Percentiles rank a stretch among this genome's conserved stretches.
Conservation (phyloP, 2,113 vertebrate genomes). For the Peromyscus leucopus region DNA sequence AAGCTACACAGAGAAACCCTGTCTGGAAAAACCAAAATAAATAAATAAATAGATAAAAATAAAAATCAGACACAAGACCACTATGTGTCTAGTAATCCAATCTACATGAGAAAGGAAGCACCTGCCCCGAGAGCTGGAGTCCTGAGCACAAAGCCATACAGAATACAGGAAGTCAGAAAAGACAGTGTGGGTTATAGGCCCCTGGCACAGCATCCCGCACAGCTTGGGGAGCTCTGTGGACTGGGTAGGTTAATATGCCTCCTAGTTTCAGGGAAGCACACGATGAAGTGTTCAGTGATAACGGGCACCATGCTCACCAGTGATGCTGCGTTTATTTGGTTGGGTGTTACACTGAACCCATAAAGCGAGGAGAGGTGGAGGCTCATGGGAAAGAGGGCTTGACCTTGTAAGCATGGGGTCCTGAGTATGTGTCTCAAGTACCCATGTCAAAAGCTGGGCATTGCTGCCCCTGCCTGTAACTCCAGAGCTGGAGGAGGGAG, state of each 20-base stretch:
- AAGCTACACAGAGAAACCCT: too few species aligned
- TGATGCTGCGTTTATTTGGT: neutral
- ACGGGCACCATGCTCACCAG: fast-evolving
- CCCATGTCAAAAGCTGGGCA: neutral
- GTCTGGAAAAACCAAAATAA: too few species aligned
- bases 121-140: neutral
- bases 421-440: neutral
- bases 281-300: fast-evolving
- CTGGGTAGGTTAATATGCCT: fast-evolving
- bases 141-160: neutral
- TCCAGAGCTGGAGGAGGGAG: neutral
- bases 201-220: neutral
- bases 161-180: neutral
- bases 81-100: neutral
- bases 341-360: neutral
- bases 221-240: fast-evolving
- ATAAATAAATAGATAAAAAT: too few species aligned
- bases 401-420: neutral
- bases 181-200: fast-evolving
- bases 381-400: neutral
- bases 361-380: neutral
- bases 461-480: neutral
- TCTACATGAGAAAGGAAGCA: neutral
- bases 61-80: neutral
- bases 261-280: neutral